These are phyloP conservation scores for Centruroides sculpturatus DNA, from an alignment of 1,140 invertebrate genomes.

Conservation along the genomic window DNA sequence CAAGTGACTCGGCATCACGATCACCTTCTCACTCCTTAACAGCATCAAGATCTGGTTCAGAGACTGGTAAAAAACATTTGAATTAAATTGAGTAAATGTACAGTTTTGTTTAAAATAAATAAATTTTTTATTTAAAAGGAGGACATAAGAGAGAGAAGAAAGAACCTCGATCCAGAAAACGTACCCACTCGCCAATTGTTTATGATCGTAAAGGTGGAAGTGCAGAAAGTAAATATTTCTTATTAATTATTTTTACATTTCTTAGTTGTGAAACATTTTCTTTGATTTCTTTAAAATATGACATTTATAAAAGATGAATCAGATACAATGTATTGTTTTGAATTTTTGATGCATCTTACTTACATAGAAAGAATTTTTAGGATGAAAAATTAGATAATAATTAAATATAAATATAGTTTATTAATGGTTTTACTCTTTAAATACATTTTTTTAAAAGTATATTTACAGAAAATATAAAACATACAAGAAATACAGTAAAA, in stretches of 20 bases:
- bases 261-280: too few species aligned
- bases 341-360: too few species aligned
- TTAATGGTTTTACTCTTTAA: too few species aligned
- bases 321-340: too few species aligned
- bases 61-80: slow-evolving; percentile 4
- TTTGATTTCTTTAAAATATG: too few species aligned
- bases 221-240: not conserved
- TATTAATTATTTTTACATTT: not conserved
- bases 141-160: not conserved
- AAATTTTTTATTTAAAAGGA: not conserved
- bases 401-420: too few species aligned
- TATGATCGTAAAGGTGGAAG: slow-evolving; percentile 9
- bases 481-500: too few species aligned
- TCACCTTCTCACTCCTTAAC: slow-evolving; percentile 4
- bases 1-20: slow-evolving; percentile 1
- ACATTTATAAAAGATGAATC: too few species aligned
- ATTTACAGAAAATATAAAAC: too few species aligned
- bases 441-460: too few species aligned
- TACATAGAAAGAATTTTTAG: too few species aligned
- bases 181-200: slow-evolving; percentile 9
- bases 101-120: not conserved
- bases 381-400: too few species aligned
- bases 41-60: slow-evolving; percentile 7
- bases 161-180: slow-evolving; percentile 1
- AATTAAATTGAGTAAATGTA: not conserved